Conservation (phyloP, 2,888 invertebrate species). For the Lasioglossum oenotherae region DNA sequence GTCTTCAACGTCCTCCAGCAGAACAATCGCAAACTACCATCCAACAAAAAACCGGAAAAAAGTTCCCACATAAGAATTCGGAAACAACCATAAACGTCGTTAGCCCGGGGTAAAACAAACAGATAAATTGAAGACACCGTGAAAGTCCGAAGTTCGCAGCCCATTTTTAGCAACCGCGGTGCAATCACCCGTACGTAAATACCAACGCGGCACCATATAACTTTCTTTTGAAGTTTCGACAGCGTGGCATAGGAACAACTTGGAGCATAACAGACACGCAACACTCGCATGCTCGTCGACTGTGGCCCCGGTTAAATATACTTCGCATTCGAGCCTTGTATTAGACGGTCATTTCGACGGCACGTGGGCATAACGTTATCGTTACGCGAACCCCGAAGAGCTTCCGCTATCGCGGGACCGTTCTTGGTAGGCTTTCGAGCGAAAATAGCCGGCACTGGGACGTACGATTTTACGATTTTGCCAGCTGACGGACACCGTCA, state of each 20-base stretch:
- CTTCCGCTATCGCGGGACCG: constrained; percentile 52
- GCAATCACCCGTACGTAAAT: constrained; percentile 2
- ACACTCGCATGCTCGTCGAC: not conserved
- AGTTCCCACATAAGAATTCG: not conserved
- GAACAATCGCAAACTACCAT: not conserved
- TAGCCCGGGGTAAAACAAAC: not conserved
- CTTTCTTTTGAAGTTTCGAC: constrained; percentile 2
- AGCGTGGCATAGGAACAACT: not conserved
- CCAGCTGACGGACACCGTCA: constrained; percentile 25
- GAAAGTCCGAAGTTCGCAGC: not conserved
- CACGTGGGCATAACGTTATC: constrained; percentile 42
- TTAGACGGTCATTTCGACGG: not conserved
- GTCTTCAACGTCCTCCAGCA: not conserved
- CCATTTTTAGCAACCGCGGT: not conserved
- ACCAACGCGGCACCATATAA: not conserved
- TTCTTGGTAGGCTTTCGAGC: constrained; percentile 33
- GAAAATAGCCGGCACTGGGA: constrained; percentile 53
- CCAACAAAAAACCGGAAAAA: not conserved
- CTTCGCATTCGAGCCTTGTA: constrained; percentile 21
- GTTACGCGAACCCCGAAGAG: constrained; percentile 30
- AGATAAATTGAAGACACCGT: not conserved
- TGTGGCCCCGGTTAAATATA: constrained; percentile 21
- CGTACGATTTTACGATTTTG: constrained; percentile 49
- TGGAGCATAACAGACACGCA: not conserved
- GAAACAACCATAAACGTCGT: not conserved